Conservation (phyloP, 2,888 invertebrate species). For the Cataglyphis altisquamis region DNA sequence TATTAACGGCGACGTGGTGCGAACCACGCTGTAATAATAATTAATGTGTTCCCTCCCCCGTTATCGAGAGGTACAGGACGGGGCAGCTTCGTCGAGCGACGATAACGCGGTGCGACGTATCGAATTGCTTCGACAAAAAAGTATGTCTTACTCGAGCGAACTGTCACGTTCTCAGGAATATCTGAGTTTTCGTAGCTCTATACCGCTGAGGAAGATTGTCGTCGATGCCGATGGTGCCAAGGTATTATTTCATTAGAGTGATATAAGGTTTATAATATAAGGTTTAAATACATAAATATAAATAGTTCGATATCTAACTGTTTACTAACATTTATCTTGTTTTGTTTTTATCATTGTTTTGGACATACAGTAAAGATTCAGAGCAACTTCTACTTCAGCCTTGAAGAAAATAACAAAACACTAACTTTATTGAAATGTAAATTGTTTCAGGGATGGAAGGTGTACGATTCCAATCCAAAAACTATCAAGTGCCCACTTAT, state of each 20-base stretch:
- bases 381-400: not conserved
- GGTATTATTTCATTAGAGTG: slow-evolving; percentile 86
- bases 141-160: slow-evolving; percentile 88
- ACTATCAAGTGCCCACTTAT: slow-evolving; percentile 92
- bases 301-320: not conserved
- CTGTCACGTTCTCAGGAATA: slow-evolving; percentile 92
- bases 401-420: not conserved
- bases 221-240: slow-evolving; percentile 93
- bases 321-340: not conserved
- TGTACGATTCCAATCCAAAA: slow-evolving; percentile 96
- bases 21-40: not conserved
- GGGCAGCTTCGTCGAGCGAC: not conserved
- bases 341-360: not conserved
- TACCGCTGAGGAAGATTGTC: slow-evolving; percentile 91
- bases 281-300: too few relatives aligned
- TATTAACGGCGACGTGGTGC: too few relatives aligned
- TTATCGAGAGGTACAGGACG: slow-evolving; percentile 42
- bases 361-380: not conserved
- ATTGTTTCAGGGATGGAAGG: slow-evolving; percentile 91
- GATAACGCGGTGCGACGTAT: slow-evolving; percentile 1
- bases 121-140: slow-evolving; percentile 23
- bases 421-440: not conserved
- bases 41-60: slow-evolving; percentile 30
- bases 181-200: slow-evolving; percentile 92
- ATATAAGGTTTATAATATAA: not conserved